phyloP scores from a whole-genome alignment of 35 echinoderm and acorn worm genomes.

The Heliocidaris erythrogramma region DNA sequence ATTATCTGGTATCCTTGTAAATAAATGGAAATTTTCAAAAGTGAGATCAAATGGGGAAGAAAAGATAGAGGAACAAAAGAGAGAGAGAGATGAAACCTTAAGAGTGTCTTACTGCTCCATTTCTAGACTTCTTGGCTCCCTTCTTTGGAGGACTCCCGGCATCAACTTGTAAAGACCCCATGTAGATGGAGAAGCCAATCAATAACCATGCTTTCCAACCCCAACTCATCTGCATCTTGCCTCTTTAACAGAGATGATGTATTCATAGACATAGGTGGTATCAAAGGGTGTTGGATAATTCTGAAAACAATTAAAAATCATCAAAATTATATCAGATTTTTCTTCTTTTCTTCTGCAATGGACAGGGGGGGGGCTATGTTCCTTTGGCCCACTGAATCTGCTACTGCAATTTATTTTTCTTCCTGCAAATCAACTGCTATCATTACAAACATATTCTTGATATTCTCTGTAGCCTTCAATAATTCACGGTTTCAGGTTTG shows the following conservation, averaged over 20 bases:
- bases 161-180: slow-evolving; percentile 20
- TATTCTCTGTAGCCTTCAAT: no score
- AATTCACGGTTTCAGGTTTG: no score
- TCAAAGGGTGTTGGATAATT: not conserved
- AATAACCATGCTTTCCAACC: not conserved
- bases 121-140: slow-evolving; percentile 55
- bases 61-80: not conserved
- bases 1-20: no score
- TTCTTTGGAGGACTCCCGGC: slow-evolving; percentile 60
- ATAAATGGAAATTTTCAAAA: no score
- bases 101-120: slow-evolving; percentile 30
- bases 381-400: no score
- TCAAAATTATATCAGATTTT: no score
- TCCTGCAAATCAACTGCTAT: no score
- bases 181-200: not conserved
- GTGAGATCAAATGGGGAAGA: not conserved
- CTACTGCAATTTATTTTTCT: no score
- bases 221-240: not conserved
- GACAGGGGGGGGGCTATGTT: no score
- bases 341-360: no score
- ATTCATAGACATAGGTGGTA: not conserved
- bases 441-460: no score
- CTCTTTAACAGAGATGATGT: not conserved
- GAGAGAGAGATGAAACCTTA: no score
- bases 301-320: not conserved